Base-by-base conservation (phyloP, 30 jellyfish, hydroid and myxozoan species). In the Cassiopea andromeda region DNA sequence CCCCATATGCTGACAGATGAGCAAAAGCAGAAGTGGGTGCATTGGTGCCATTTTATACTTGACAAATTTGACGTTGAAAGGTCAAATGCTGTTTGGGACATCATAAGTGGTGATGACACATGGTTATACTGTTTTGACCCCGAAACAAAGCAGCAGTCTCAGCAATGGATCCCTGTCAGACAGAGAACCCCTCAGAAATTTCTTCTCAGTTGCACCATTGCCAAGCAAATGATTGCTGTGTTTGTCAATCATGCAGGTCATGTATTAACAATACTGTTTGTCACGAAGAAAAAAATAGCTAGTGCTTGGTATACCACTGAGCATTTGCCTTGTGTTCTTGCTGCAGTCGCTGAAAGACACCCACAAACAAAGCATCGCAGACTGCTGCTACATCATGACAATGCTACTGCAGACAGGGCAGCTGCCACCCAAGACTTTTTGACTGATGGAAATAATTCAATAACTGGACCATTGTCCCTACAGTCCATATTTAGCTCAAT, bases 71-170 rank as follows among this genome's bases (percentile, higher is more conserved):
- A 78, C 87, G 48, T 76, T 8, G 87, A 77, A 18, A 78, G 38
- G 58, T 50, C 76, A 49, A 78, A 78, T 78, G 87, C 87, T 12
- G 77, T 78, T 78, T 78, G 87, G 87, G 87, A 54, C 46, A 48
- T 47, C 84, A 46, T 75, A 7, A 44, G 68, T 47, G 69, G 84
- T 10, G 84, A 75, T 46, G 84, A 75, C 44, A 47, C 84, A 46
- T 47, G 84, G 84, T 8, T 75, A 15, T 44, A n/a, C 5, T 46
- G 84, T 75, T 78, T 58, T 76, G 85, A 54, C 58, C 76, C 87
- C 18, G 7, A 58, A 78, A 78, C 50, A 48, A 78, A 50, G 76
- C 75, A 78, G 87, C 59, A 78, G 44, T 49, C 87, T 48, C 72
- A 46, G 46, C 71, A 76, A n/a, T 76, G 85, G 85, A 76, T 27